phyloP scores from a whole-genome alignment of 2,797 vertebrate species.

The Melanotaenia parkinsoni region DNA sequence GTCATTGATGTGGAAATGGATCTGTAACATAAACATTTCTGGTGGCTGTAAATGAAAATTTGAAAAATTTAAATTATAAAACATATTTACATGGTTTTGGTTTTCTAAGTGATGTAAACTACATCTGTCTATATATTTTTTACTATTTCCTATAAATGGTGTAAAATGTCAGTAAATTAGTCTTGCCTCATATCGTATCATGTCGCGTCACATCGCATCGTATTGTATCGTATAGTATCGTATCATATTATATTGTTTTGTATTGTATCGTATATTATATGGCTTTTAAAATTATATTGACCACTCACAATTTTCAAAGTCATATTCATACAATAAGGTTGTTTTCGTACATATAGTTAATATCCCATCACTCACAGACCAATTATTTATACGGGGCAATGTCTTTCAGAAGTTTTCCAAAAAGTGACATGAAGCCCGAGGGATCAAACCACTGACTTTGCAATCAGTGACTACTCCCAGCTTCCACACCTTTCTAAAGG shows the following conservation, averaged over 20 bases:
- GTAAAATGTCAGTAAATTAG: background rate
- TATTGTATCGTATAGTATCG: background rate
- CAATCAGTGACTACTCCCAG: background rate
- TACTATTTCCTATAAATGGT: background rate
- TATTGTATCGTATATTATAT: background rate
- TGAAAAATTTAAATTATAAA: background rate
- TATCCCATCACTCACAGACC: background rate
- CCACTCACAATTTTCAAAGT: background rate
- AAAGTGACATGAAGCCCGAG: background rate
- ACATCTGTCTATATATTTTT: background rate
- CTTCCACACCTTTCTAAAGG: background rate
- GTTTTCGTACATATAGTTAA: background rate
- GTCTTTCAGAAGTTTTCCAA: background rate
- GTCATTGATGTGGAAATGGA: conserved; percentile 44
- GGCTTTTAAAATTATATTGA: background rate
- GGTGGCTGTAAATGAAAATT: conserved; percentile 14
- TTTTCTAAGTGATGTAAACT: background rate
- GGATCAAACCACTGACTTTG: background rate
- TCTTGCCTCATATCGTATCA: background rate
- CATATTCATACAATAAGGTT: background rate
- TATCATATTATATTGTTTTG: no score
- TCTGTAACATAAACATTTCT: conserved; percentile 47
- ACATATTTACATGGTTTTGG: background rate
- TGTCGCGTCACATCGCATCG: background rate
- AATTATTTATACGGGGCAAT: background rate